Evolutionary conservation across 1,140 invertebrate species (phyloP).

Genomic region (Bursaphelenchus mucronatus): DNA sequence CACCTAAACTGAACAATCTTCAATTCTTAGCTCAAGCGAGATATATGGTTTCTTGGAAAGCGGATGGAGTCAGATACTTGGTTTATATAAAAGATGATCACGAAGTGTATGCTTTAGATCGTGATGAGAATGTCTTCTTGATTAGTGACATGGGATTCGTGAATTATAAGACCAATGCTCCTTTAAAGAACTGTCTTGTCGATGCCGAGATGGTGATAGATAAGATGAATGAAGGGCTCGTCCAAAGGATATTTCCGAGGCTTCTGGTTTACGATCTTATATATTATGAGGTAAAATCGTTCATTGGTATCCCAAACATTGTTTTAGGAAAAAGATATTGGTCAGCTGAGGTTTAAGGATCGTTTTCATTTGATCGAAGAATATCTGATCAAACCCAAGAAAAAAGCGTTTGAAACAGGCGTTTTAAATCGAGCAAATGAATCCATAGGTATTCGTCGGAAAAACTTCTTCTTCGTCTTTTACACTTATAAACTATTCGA

Average conservation of each 20-base stretch:
- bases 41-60: constrained; percentile 97
- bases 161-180: constrained; percentile 68
- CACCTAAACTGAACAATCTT: constrained; percentile 73
- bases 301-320: neutral
- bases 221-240: constrained; percentile 69
- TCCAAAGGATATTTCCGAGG: constrained; percentile 67
- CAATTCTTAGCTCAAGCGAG: constrained; percentile 72
- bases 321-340: constrained; percentile 70
- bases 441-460: constrained; percentile 67
- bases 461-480: constrained; percentile 68
- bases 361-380: constrained; percentile 73
- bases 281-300: constrained; percentile 68
- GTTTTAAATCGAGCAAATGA: constrained; percentile 68
- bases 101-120: constrained; percentile 86
- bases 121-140: constrained; percentile 89
- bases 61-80: constrained; percentile 95
- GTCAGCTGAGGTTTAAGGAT: constrained; percentile 72
- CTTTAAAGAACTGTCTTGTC: constrained; percentile 71
- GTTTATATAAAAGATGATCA: constrained; percentile 82
- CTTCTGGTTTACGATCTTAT: constrained; percentile 95
- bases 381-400: constrained; percentile 70
- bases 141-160: constrained; percentile 76
- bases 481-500: constrained; percentile 71
- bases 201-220: constrained; percentile 95
- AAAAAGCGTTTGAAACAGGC: constrained; percentile 72